Evolutionary conservation across 2,888 invertebrate genomes (phyloP), one percentile per base, ranked within the genome.

Genomic region (Heliconius cydno): DNA sequence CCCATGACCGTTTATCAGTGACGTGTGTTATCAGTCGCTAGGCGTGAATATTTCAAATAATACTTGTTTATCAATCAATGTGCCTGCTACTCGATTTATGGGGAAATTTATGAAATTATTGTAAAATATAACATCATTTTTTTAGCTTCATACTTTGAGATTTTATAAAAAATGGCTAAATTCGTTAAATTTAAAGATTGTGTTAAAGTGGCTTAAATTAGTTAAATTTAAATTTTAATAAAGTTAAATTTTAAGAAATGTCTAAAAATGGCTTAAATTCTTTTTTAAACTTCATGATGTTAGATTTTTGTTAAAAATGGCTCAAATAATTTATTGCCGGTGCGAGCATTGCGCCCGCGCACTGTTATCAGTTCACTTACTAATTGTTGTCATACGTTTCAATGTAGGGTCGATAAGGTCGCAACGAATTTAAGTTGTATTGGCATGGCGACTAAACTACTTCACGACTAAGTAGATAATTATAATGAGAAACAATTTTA

Each of bases 1-100:
- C 74, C 77, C 79, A 68, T 80, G 82, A 81, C 81, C 79, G 77
- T 63, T 81, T 78, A 81, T 82, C 81, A 68, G 41, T 76, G 79
- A 73, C 77, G 76, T 76, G 41, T 70, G 52, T 52, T 52, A 52
- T 52, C 52, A 52, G 76, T 78, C 66, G 25, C 78, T 46, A 78
- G 22, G 74, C 73, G 57, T 74, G 34, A 66, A 25, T 79, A 77
- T 76, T 76, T 71, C 67, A 79, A 76, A 76, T 57, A 79, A 79
- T 30, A 65, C 34, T 65, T 41, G 19, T 46, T 65, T 38, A 75
- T 66, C 75, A 66, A 75, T 66, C 65, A 66, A 65, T 41, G 75
- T 75, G 22, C 41, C 28, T 2, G 75, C 19, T 30, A 75, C 25
- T 22, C 30, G 41, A 46, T 30, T 75, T 75, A 65, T 75, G 13